phyloP scores from a whole-genome alignment of 2,113 vertebrate species.

The Solea solea region DNA sequence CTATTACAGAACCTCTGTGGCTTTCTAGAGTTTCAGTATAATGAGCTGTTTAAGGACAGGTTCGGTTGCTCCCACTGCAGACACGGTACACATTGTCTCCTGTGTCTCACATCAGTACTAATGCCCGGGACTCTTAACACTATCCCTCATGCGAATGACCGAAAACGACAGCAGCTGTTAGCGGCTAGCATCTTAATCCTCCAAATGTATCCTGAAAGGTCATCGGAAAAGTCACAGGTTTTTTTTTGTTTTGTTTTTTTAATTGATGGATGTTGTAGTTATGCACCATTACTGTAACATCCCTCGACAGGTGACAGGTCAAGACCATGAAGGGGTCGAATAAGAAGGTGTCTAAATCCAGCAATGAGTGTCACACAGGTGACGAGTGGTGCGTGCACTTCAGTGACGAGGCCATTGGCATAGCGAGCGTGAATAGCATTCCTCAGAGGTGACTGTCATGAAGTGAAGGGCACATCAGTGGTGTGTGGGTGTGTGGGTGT shows the following conservation, averaged over 20 bases:
- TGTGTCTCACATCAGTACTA: constrained; percentile 18
- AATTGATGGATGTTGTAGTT: constrained; percentile 27
- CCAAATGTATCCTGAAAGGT: constrained; percentile 13
- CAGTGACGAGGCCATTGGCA: constrained; percentile 49
- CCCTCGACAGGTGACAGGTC: constrained; percentile 4
- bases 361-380: constrained; percentile 36
- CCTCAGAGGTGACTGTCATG: constrained; percentile 53
- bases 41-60: constrained; percentile 31
- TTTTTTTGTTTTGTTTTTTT: background rate
- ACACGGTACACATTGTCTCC: background rate
- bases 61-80: constrained; percentile 25
- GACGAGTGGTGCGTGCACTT: constrained; percentile 37
- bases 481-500: constrained; percentile 26
- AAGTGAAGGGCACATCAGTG: constrained; percentile 36
- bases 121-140: constrained; percentile 27
- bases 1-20: constrained; percentile 59
- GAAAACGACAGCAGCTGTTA: constrained; percentile 36
- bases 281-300: constrained; percentile 23
- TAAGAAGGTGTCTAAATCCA: constrained; percentile 46
- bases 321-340: constrained; percentile 8
- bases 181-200: constrained; percentile 23
- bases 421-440: constrained; percentile 48
- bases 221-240: background rate
- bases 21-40: constrained; percentile 50
- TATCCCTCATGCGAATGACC: constrained; percentile 32